A percentile compares a stretch with the other conserved stretches of the same genome.
These are phyloP conservation scores for Alitta virens DNA, from an alignment of 2,888 invertebrate genomes.

Conservation along the genomic window DNA sequence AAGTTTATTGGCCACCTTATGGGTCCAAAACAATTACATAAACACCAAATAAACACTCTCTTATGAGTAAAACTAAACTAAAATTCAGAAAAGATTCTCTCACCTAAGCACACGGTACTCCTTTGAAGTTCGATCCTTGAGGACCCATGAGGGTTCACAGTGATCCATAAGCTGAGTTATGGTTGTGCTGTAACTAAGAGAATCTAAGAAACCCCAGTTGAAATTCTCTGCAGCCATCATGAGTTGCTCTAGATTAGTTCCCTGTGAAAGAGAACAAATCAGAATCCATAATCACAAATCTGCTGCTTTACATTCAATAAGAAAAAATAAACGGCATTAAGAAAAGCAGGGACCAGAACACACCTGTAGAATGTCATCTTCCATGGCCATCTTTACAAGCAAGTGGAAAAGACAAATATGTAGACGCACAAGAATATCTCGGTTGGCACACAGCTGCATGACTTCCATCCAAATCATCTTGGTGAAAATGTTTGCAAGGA, in stretches of 20 bases:
- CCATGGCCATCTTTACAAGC: constrained; percentile 72
- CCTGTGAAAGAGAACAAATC: not conserved
- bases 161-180: constrained; percentile 75
- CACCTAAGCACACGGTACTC: constrained; percentile 41
- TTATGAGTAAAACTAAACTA: too few species aligned
- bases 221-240: constrained; percentile 36
- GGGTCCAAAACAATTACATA: too few species aligned
- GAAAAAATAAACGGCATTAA: too few species aligned
- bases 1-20: too few species aligned
- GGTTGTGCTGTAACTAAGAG: constrained; percentile 63
- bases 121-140: constrained; percentile 54
- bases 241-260: constrained; percentile 22
- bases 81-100: too few species aligned
- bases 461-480: constrained; percentile 66
- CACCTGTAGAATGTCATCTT: constrained; percentile 69
- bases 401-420: constrained; percentile 68
- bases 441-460: constrained; percentile 52
- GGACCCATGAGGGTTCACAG: constrained; percentile 69
- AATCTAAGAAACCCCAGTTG: constrained; percentile 42
- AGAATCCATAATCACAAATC: too few species aligned
- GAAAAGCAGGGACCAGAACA: not conserved
- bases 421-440: constrained; percentile 59
- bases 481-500: constrained; percentile 71
- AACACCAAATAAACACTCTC: too few species aligned
- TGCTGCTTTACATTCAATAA: too few species aligned